These are phyloP conservation scores for Parotocinclus haroldoi DNA, from an alignment of 2,797 vertebrate species.

Conservation along the genomic window DNA sequence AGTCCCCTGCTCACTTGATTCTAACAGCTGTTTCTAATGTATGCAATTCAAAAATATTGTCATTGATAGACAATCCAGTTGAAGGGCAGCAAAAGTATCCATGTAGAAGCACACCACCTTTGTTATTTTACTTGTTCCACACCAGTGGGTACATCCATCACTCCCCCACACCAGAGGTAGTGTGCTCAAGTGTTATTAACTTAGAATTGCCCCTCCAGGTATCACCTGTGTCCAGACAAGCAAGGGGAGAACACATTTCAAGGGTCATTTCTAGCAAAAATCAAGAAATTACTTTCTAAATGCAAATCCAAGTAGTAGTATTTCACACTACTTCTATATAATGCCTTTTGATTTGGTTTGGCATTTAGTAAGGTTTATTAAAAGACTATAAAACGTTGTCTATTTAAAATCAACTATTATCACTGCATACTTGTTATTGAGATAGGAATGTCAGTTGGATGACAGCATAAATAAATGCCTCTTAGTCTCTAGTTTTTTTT, in stretches of 20 bases:
- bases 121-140: slow-evolving; percentile 16
- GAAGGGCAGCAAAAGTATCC: slow-evolving; percentile 2
- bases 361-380: no score
- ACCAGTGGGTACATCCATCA: slow-evolving; percentile 18
- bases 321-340: no score
- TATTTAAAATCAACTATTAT: no score
- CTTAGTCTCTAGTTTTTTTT: neutral
- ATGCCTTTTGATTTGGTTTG: neutral
- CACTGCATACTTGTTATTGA: no score
- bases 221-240: neutral
- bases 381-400: no score
- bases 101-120: slow-evolving; percentile 10
- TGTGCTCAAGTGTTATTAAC: neutral
- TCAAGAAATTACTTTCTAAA: slow-evolving; percentile 21
- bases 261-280: neutral
- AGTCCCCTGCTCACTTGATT: slow-evolving; percentile 9
- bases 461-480: neutral
- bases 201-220: slow-evolving; percentile 3
- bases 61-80: slow-evolving; percentile 27
- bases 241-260: no score
- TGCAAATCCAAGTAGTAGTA: slow-evolving; percentile 2
- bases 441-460: no score
- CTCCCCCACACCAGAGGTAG: slow-evolving; percentile 12
- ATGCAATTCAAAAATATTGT: slow-evolving; percentile 16
- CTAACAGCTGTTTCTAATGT: slow-evolving; percentile 26